Evolutionary conservation across 1,140 invertebrate species (phyloP).

Genomic region (Drosophila gunungcola): DNA sequence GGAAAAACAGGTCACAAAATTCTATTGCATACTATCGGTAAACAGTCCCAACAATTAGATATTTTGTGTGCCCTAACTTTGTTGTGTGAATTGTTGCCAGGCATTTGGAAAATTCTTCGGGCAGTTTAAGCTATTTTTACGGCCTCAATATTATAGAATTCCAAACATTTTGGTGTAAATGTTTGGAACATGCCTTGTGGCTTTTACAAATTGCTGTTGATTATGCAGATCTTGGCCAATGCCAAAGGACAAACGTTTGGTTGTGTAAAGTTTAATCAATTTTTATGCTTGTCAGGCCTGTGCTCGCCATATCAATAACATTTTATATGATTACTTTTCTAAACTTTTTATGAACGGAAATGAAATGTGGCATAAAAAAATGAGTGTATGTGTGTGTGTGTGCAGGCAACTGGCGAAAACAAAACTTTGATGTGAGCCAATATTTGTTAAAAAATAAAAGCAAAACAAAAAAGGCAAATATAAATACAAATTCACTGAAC

Average conservation of each 20-base stretch:
- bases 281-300: conserved; percentile 52
- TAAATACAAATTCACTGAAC: conserved; percentile 69
- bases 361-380: conserved; percentile 75
- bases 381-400: background rate
- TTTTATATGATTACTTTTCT: conserved; percentile 81
- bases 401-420: conserved; percentile 50
- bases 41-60: conserved; percentile 19
- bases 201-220: conserved; percentile 19
- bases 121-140: conserved; percentile 21
- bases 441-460: conserved; percentile 53
- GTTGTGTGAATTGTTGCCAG: background rate
- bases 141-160: conserved; percentile 15
- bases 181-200: conserved; percentile 24
- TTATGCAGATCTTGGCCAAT: conserved; percentile 42
- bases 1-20: conserved; percentile 21
- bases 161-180: conserved; percentile 15
- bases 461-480: conserved; percentile 61
- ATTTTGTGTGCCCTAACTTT: background rate
- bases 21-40: conserved; percentile 24
- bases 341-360: conserved; percentile 70
- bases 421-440: conserved; percentile 57
- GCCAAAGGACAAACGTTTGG: conserved; percentile 2
- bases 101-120: conserved; percentile 5
- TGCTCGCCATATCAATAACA: conserved; percentile 72
- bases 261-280: conserved; percentile 66